A percentile compares a stretch with the other conserved stretches of the same genome.
phyloP scores from a whole-genome alignment of 2,797 vertebrate genomes.

The Amphiprion clarkii region DNA sequence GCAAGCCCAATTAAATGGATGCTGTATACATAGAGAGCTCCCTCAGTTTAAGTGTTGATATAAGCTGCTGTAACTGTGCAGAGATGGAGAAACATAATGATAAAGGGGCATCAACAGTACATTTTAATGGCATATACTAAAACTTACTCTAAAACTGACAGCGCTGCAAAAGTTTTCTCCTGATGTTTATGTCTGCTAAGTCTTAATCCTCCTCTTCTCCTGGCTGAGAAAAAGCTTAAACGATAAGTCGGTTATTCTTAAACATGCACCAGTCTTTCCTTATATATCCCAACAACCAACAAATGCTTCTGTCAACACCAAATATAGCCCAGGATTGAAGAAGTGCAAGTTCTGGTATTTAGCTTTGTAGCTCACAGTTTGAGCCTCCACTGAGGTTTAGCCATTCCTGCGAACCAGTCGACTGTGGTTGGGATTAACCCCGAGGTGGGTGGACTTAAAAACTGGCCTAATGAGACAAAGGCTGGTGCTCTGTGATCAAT shows the following conservation, averaged over 20 bases:
- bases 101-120: background rate
- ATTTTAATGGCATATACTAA: background rate
- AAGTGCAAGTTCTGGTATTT: slow-evolving; percentile 8
- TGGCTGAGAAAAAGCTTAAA: slow-evolving; percentile 10
- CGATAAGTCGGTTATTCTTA: background rate
- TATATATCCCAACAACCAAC: background rate
- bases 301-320: background rate
- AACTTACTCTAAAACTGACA: background rate
- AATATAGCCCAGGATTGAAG: background rate
- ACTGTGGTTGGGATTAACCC: slow-evolving; percentile 78
- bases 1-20: slow-evolving; percentile 62
- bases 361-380: slow-evolving; percentile 7
- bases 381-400: slow-evolving; percentile 50
- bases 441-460: slow-evolving; percentile 75
- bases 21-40: slow-evolving; percentile 22
- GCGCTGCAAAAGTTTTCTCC: background rate
- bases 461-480: slow-evolving; percentile 62
- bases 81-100: background rate
- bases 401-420: slow-evolving; percentile 72
- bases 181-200: background rate
- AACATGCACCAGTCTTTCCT: background rate
- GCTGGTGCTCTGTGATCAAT: slow-evolving; percentile 57
- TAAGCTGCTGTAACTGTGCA: background rate
- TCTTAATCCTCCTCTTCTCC: background rate
- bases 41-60: slow-evolving; percentile 8